These are phyloP conservation scores for Cartodere bifasciata DNA, from an alignment of 2,888 invertebrate genomes.

Conservation along the genomic window DNA sequence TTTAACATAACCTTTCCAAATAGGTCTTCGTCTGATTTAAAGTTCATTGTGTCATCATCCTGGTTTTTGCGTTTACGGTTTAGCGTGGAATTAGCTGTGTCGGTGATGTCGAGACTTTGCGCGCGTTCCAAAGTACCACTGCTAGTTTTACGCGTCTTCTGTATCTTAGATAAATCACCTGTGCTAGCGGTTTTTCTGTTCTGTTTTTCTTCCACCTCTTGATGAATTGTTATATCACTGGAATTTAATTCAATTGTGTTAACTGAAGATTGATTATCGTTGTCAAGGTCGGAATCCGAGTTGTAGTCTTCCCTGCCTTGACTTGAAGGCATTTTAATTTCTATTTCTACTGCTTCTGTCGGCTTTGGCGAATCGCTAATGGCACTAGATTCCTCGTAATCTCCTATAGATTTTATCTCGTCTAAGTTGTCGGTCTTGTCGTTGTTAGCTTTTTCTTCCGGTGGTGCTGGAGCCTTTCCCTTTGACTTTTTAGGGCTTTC, in stretches of 20 bases:
- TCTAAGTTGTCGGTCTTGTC: conserved; percentile 33
- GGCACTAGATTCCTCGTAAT: conserved; percentile 38
- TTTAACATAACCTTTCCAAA: conserved; percentile 38
- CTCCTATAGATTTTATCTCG: conserved; percentile 40
- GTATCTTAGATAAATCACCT: conserved; percentile 63
- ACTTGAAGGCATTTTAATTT: conserved; percentile 8
- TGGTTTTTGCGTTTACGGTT: conserved; percentile 51
- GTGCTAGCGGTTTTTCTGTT: conserved; percentile 64
- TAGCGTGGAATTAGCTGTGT: conserved; percentile 29
- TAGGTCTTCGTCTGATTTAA: conserved; percentile 30
- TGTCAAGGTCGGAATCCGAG: conserved; percentile 41
- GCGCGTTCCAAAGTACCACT: conserved; percentile 58
- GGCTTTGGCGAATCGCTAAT: no score
- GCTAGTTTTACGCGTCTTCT: conserved; percentile 34
- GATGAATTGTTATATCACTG: conserved; percentile 62
- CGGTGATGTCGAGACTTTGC: conserved; percentile 66
- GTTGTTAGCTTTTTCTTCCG: conserved; percentile 25
- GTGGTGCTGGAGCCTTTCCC: conserved; percentile 62
- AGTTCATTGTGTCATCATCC: conserved; percentile 32
- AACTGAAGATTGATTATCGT: conserved; percentile 33
- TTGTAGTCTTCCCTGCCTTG: conserved; percentile 25
- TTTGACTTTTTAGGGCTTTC: conserved; percentile 48
- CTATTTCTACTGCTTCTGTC: conserved; percentile 11
- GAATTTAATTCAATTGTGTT: conserved; percentile 64
- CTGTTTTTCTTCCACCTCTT: conserved; percentile 46